Evolutionary conservation across 2,797 vertebrate species (phyloP).

Genomic region (Pangasius larnaudii): DNA sequence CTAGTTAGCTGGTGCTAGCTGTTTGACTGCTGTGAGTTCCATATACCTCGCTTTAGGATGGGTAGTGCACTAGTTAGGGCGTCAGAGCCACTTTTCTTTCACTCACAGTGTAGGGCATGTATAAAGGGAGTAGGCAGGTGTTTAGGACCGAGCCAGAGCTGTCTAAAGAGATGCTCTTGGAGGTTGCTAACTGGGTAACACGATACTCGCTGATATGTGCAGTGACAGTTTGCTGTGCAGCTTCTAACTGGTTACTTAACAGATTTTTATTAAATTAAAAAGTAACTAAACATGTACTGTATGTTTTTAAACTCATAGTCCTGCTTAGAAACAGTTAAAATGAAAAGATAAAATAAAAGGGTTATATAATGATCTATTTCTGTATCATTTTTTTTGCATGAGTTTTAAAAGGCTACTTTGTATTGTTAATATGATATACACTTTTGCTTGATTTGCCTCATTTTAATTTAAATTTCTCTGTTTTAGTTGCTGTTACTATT

Average conservation of each 20-base stretch:
- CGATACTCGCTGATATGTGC: background rate
- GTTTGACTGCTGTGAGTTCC: background rate
- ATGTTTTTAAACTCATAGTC: background rate
- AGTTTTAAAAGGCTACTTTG: too few species aligned
- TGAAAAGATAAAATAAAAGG: background rate
- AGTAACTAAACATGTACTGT: background rate
- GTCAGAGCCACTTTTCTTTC: background rate
- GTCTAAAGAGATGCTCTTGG: background rate
- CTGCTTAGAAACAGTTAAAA: background rate
- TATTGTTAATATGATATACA: too few species aligned
- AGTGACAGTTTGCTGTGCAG: background rate
- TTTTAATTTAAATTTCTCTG: too few species aligned
- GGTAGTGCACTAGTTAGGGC: background rate
- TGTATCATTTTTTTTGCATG: too few species aligned
- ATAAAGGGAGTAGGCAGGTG: background rate
- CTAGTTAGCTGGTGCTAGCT: background rate
- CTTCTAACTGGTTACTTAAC: too few species aligned
- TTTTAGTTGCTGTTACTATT: too few species aligned
- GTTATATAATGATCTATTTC: background rate
- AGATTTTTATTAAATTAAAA: background rate
- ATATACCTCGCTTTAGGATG: background rate
- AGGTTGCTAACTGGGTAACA: background rate
- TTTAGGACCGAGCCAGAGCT: background rate
- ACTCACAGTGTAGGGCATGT: background rate
- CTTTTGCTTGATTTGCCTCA: too few species aligned